A percentile compares a stretch with the other conserved stretches of the same genome.
phyloP scores from a whole-genome alignment of 2,888 invertebrate genomes.

The Dicranocentrus wangi region DNA sequence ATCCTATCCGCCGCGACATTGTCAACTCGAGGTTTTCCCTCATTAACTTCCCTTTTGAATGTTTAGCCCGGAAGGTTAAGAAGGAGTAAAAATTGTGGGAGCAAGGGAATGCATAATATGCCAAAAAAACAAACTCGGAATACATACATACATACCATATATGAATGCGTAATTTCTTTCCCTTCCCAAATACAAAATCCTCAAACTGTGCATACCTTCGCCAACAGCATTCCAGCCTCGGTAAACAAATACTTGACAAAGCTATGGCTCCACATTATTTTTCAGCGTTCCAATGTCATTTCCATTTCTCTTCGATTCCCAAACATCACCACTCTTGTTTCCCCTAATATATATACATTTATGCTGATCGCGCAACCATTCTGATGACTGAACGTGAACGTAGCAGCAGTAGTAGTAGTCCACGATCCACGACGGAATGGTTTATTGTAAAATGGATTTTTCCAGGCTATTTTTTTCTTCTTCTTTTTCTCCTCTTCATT shows the following conservation, averaged over 20 bases:
- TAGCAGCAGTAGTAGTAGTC: no score
- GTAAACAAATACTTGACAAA: neutral
- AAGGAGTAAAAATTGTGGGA: no score
- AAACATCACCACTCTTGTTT: neutral
- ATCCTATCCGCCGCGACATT: no score
- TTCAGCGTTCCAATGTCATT: constrained; percentile 51
- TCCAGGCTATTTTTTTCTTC: constrained; percentile 6
- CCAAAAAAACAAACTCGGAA: neutral
- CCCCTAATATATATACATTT: constrained; percentile 9
- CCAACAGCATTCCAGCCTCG: neutral
- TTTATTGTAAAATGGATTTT: constrained; percentile 42
- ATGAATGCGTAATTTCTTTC: constrained; percentile 1
- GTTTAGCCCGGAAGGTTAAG: no score
- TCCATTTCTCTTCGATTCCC: constrained; percentile 27
- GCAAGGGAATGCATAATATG: no score
- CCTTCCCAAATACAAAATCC: neutral
- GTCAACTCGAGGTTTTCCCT: no score
- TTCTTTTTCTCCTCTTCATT: no score
- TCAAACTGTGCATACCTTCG: neutral
- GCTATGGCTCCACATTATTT: constrained; percentile 16
- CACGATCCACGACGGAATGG: constrained; percentile 17
- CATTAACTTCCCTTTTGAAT: no score
- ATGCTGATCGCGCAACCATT: constrained; percentile 34
- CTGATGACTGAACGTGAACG: no score
- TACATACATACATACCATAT: neutral